Conservation (phyloP, 2,888 invertebrate species). For the Catocala nupta region DNA sequence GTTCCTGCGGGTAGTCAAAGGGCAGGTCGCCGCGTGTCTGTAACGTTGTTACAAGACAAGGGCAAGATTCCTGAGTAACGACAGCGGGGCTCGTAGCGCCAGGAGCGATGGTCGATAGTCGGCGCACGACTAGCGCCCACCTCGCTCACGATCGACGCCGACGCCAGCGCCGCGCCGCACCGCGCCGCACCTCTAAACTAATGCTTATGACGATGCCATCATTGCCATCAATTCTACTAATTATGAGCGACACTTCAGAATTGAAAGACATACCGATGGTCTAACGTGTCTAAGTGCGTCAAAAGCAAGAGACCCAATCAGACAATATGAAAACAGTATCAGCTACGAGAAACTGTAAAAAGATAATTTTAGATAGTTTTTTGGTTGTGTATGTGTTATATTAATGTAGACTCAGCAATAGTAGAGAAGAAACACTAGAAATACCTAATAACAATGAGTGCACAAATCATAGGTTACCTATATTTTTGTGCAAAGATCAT, state of each 20-base stretch:
- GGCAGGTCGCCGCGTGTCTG: conserved; percentile 49
- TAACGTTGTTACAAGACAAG: conserved; percentile 45
- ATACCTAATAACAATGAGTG: too few species aligned
- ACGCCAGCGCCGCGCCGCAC: too few species aligned
- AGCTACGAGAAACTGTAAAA: too few species aligned
- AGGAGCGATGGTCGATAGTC: conserved; percentile 65
- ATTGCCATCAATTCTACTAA: conserved; percentile 36
- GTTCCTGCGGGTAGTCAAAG: conserved; percentile 44
- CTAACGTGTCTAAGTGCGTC: too few species aligned
- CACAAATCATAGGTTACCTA: too few species aligned
- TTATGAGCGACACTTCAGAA: conserved; percentile 28
- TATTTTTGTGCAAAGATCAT: too few species aligned
- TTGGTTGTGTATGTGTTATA: too few species aligned
- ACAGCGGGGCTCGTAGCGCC: conserved; percentile 58
- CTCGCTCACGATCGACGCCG: conserved; percentile 45
- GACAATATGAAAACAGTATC: too few species aligned
- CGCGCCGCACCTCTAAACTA: conserved; percentile 11
- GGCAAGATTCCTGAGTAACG: conserved; percentile 54
- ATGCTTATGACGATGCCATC: conserved; percentile 40
- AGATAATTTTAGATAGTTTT: too few species aligned
- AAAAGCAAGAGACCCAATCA: too few species aligned
- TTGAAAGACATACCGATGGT: background rate
- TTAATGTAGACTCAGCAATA: too few species aligned
- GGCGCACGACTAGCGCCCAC: conserved; percentile 48
- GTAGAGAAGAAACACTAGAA: too few species aligned